Conservation (phyloP, 2,113 vertebrate species). For the Excalfactoria chinensis region DNA sequence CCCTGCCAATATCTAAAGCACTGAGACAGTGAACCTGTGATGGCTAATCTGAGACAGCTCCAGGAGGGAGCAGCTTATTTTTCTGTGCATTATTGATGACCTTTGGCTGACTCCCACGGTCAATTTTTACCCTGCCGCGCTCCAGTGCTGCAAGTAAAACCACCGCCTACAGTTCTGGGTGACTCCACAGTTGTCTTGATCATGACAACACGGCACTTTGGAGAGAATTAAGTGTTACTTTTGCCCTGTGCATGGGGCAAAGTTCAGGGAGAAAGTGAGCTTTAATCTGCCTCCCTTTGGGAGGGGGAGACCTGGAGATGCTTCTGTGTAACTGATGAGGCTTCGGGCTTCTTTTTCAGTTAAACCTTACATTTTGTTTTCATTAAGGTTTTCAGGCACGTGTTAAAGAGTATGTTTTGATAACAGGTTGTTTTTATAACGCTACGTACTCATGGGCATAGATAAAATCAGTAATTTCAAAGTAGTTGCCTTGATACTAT, state of each 20-base stretch:
- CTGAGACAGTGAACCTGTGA: not conserved
- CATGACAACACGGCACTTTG: not conserved
- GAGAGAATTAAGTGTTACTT: not conserved
- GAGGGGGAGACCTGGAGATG: not conserved
- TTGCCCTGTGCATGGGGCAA: not conserved
- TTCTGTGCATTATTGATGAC: not conserved
- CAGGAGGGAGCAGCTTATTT: not conserved
- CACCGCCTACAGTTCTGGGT: accelerated
- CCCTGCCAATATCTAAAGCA: not conserved
- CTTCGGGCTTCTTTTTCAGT: not conserved
- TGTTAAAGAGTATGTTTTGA: not conserved
- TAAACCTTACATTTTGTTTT: not conserved
- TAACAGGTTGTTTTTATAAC: not conserved
- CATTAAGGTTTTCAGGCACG: not conserved
- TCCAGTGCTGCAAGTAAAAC: not conserved
- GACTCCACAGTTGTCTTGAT: not conserved
- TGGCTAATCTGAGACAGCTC: not conserved
- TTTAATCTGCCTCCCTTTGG: not conserved
- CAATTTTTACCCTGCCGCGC: accelerated
- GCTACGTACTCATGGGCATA: not conserved
- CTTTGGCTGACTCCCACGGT: not conserved
- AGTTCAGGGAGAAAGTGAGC: not conserved
- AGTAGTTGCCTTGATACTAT: not conserved
- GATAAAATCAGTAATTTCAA: not conserved
- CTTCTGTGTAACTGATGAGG: not conserved